A percentile compares a stretch with the other conserved stretches of the same genome.
phyloP scores from a whole-genome alignment of 92 coral and sea anemone species.

The Phymanthus crucifer region DNA sequence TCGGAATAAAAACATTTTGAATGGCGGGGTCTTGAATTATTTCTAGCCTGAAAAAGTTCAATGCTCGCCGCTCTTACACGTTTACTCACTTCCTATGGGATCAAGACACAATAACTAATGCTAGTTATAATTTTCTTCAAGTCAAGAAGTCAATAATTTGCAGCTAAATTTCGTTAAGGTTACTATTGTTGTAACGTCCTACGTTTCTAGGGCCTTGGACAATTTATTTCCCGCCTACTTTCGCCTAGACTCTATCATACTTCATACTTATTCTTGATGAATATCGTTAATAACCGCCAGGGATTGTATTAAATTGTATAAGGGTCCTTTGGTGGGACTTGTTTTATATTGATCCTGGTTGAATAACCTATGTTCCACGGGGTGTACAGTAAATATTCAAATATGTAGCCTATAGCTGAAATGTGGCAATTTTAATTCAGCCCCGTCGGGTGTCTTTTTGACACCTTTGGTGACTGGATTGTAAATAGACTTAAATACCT shows the following conservation, averaged over 20 bases:
- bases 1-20: conserved; percentile 13
- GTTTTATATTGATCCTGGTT: not conserved
- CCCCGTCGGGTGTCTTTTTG: conserved; percentile 47
- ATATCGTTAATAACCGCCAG: not conserved
- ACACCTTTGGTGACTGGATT: conserved; percentile 63
- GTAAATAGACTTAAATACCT: conserved; percentile 74
- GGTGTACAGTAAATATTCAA: not conserved
- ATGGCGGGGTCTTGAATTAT: conserved; percentile 19
- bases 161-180: conserved; percentile 14
- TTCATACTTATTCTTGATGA: not conserved
- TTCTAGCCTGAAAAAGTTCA: conserved; percentile 1
- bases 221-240: not conserved
- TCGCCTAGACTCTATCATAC: conserved; percentile 10
- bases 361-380: not conserved
- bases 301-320: not conserved
- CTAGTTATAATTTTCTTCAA: not conserved
- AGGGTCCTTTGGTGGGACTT: not conserved
- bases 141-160: not conserved
- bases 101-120: not conserved
- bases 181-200: not conserved
- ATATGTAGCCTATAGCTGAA: conserved; percentile 9
- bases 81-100: conserved; percentile 5
- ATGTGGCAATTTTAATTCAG: conserved; percentile 11
- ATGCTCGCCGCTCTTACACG: conserved; percentile 1
- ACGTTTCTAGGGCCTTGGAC: conserved; percentile 1